Evolutionary conservation across 2,113 vertebrate species (phyloP), one percentile per base, ranked within the genome.

Genomic region (Embiotoca jacksoni): DNA sequence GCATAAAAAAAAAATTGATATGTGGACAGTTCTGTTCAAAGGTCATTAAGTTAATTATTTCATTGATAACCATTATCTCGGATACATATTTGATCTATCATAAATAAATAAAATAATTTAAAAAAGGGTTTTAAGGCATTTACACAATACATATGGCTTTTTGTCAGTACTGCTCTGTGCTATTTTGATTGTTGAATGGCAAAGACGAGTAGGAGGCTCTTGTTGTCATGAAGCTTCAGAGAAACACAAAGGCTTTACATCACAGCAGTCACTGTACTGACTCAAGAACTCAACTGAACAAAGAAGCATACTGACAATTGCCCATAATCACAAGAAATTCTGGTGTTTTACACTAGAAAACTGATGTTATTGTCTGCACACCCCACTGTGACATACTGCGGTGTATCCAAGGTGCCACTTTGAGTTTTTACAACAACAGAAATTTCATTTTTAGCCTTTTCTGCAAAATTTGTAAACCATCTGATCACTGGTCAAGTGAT

Each of bases 181-280:
- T 31, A 6, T 10, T 36, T 37, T 7, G 47, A 37, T 50, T 75
- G 65, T 8, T 55, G 46, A 65, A 35, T 60, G 35, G 10, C 3
- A 46, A 46, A 15, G n/a, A 35, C 49, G n/a, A 52, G 35, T 39
- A 23, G 7, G 49, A 60, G 44, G 11, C 66, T 71, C 10, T 50
- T 16, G 7, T 65, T 0, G 13, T 52, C 1, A 9, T 32, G 32
- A 58, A 47, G 14, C 1, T 47, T 39, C 54, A 44, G 15, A 56
- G 54, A 64, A 73, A 50, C 31, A 65, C 65, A 80, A 75, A 60
- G 46, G 10, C 3, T 23, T 46, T 41, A 30, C 47, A 39, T 60
- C 70, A 65, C 15, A 70, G 23, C 6, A 30, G 10, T 10, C 46
- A 11, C 58, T 64, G 15, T 15, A 10, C 37, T 14, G 1, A 8